Conservation (phyloP, 1,140 invertebrate genomes). For the Drosophila persimilis region DNA sequence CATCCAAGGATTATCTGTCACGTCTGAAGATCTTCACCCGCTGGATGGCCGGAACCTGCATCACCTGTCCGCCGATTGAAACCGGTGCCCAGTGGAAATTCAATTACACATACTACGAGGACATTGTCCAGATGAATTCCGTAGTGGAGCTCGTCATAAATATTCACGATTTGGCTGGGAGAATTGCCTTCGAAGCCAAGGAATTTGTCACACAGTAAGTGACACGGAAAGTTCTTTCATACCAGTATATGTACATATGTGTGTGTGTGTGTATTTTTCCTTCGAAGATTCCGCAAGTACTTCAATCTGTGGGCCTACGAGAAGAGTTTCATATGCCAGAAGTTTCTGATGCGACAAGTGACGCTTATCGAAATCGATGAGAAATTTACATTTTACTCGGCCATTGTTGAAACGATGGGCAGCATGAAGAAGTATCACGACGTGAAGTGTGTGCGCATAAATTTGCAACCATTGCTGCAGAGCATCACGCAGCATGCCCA, state of each 20-base stretch:
- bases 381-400: slow-evolving; percentile 91
- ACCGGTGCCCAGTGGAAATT: slow-evolving; percentile 85
- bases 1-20: slow-evolving; percentile 87
- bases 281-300: slow-evolving; percentile 74
- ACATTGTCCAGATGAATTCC: slow-evolving; percentile 85
- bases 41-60: slow-evolving; percentile 93
- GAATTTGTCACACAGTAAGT: slow-evolving; percentile 64
- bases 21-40: slow-evolving; percentile 89
- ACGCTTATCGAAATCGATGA: slow-evolving; percentile 91
- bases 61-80: slow-evolving; percentile 85
- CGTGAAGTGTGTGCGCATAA: slow-evolving; percentile 87
- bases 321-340: slow-evolving; percentile 89
- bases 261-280: neutral
- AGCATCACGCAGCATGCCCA: slow-evolving; percentile 87
- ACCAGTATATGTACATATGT: too few relatives aligned
- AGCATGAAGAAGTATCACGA: slow-evolving; percentile 85
- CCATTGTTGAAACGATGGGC: slow-evolving; percentile 89
- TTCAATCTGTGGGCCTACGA: slow-evolving; percentile 92
- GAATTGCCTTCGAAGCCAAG: slow-evolving; percentile 49
- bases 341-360: slow-evolving; percentile 89
- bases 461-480: slow-evolving; percentile 86
- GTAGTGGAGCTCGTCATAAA: slow-evolving; percentile 83
- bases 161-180: slow-evolving; percentile 57
- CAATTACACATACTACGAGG: slow-evolving; percentile 90
- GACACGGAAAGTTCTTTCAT: neutral